Evolutionary conservation across 2,113 vertebrate species (phyloP).

Genomic region (Numida meleagris): DNA sequence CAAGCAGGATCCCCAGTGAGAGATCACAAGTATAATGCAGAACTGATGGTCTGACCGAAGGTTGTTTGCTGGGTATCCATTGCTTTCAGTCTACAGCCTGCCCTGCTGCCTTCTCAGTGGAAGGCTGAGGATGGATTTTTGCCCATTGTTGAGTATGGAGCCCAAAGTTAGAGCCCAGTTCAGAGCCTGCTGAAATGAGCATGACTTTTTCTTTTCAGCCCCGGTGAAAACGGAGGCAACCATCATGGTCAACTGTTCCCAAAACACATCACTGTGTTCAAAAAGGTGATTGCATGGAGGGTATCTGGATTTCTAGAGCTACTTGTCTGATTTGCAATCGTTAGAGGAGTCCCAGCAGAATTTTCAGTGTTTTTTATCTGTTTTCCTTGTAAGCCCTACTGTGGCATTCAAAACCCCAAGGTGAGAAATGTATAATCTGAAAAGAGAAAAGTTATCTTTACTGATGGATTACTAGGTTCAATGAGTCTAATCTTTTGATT

Average conservation of each 20-base stretch:
- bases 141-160: accelerated
- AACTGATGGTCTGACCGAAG: neutral
- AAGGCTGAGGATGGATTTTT: neutral
- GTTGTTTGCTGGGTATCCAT: neutral
- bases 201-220: neutral
- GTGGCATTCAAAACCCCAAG: neutral
- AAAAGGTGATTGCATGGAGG: neutral
- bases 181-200: neutral
- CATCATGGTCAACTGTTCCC: neutral
- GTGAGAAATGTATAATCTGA: neutral
- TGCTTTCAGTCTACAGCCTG: neutral
- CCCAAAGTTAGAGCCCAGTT: neutral
- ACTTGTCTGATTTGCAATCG: neutral
- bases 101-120: neutral
- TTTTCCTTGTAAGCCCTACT: neutral
- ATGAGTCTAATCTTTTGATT: neutral
- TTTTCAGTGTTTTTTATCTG: neutral
- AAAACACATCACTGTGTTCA: neutral
- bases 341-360: neutral
- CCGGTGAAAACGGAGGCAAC: neutral
- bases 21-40: accelerated
- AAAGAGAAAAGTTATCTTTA: neutral
- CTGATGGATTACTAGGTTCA: neutral
- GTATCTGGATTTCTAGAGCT: neutral
- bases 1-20: neutral